Evolutionary conservation across 2,888 invertebrate species (phyloP).

Genomic region (Campoplex nolae): DNA sequence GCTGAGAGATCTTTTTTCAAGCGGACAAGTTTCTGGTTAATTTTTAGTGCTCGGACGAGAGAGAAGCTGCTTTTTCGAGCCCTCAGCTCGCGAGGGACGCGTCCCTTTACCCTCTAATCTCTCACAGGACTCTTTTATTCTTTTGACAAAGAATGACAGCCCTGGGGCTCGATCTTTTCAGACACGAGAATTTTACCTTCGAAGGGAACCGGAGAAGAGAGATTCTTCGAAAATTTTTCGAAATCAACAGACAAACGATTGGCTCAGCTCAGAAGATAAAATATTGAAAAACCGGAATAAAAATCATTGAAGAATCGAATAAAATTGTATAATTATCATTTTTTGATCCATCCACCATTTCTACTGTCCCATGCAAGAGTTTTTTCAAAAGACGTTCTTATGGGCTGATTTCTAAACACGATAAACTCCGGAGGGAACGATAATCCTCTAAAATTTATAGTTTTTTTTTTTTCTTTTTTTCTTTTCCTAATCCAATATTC

Average conservation of each 20-base stretch:
- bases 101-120: not conserved
- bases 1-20: not conserved
- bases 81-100: not conserved
- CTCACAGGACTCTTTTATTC: conserved; percentile 6
- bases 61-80: not conserved
- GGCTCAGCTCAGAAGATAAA: not conserved
- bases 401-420: not conserved
- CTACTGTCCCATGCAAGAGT: not conserved
- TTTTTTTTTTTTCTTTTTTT: not conserved
- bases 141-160: not conserved
- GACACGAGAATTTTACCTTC: not conserved
- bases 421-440: not conserved
- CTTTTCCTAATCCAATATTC: not conserved
- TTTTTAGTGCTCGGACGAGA: not conserved
- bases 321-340: not conserved
- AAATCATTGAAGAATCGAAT: not conserved
- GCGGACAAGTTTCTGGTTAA: not conserved
- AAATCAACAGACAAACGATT: not conserved
- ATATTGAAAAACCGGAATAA: not conserved
- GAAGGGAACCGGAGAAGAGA: not conserved
- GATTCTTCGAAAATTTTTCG: not conserved
- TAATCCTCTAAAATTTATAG: not conserved
- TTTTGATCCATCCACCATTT: not conserved
- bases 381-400: too few species aligned
- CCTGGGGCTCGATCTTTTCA: not conserved